Percentiles rank a stretch among this genome's conserved stretches.
Conservation (phyloP, 2,888 invertebrate genomes). For the Trichacis sp. region DNA sequence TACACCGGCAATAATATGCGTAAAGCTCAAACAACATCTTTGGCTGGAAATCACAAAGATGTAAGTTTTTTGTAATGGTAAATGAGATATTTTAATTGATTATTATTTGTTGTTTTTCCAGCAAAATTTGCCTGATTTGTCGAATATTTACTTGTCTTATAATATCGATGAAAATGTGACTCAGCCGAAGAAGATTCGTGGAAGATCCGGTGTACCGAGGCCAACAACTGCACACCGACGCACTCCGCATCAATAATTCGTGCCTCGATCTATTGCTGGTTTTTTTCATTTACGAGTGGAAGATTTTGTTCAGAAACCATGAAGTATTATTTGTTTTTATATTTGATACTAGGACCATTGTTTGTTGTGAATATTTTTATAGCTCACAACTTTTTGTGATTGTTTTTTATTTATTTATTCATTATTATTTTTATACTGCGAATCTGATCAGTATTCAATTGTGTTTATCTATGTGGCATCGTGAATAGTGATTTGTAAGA, state of each 20-base stretch:
- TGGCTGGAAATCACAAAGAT: conserved; percentile 59
- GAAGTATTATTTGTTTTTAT: conserved; percentile 2
- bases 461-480: no score
- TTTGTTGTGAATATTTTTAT: background rate
- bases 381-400: background rate
- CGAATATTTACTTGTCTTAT: conserved; percentile 77
- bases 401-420: background rate
- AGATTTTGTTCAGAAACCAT: background rate
- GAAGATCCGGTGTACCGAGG: conserved; percentile 71
- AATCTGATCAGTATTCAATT: no score
- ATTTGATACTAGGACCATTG: background rate
- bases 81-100: background rate
- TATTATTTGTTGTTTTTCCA: conserved; percentile 51
- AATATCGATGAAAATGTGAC: conserved; percentile 70
- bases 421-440: background rate
- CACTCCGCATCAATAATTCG: conserved; percentile 54
- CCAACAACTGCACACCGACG: conserved; percentile 70
- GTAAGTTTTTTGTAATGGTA: conserved; percentile 47
- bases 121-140: conserved; percentile 75
- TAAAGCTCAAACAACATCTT: conserved; percentile 71
- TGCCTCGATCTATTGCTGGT: background rate
- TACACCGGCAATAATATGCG: conserved; percentile 99
- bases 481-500: no score
- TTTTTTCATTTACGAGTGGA: background rate
- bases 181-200: conserved; percentile 72